Evolutionary conservation across 2,113 vertebrate species (phyloP).

Genomic region (Semnopithecus entellus): DNA sequence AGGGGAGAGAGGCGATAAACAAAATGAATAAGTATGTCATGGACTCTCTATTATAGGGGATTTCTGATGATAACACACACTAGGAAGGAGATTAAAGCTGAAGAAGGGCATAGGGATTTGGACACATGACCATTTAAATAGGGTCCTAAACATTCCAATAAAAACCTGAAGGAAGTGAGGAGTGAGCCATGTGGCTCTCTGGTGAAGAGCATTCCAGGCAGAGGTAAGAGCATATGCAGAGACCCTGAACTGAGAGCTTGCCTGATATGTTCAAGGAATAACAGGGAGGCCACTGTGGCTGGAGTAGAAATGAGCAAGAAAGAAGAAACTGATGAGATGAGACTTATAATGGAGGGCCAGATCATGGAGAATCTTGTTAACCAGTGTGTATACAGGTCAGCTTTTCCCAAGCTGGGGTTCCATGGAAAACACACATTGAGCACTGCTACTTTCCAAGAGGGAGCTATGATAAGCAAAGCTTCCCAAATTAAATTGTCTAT

Average conservation of each 20-base stretch:
- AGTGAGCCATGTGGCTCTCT: not conserved
- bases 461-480: not conserved
- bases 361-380: not conserved
- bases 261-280: not conserved
- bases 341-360: not conserved
- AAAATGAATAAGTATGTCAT: not conserved
- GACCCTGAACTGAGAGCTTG: not conserved
- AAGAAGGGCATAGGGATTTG: not conserved
- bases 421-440: not conserved
- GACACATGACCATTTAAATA: not conserved
- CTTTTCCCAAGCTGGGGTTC: not conserved
- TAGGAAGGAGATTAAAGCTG: not conserved
- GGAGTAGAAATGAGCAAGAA: not conserved
- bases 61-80: not conserved
- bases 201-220: not conserved
- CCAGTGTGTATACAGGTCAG: not conserved
- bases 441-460: not conserved
- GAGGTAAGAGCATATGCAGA: not conserved
- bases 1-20: not conserved
- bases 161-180: not conserved
- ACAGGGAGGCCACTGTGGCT: not conserved
- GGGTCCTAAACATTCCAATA: not conserved
- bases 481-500: not conserved
- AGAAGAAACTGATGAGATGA: not conserved
- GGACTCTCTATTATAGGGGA: not conserved